Evolutionary conservation across 1,140 invertebrate species (phyloP).

Genomic region (Coptotermes formosanus): DNA sequence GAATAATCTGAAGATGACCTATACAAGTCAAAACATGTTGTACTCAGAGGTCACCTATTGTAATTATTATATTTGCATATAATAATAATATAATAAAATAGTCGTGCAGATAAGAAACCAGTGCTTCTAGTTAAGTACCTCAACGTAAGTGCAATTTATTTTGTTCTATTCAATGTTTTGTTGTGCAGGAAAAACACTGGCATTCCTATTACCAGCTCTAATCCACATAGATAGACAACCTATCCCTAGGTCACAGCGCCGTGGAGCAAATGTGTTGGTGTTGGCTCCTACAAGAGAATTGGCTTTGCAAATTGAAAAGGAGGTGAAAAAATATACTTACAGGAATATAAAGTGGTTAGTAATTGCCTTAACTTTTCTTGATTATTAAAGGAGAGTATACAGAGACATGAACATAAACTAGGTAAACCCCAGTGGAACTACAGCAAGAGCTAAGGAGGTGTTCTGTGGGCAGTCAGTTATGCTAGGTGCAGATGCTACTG

Average conservation of each 20-base stretch:
- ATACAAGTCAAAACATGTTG: no score
- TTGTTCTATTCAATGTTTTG: background rate
- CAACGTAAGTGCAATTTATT: no score
- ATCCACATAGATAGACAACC: conserved; percentile 84
- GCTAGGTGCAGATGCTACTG: no score
- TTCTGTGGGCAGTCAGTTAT: no score
- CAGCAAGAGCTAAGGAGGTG: no score
- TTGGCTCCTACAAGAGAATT: conserved; percentile 89
- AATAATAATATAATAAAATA: no score
- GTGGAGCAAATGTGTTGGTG: conserved; percentile 81
- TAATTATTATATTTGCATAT: no score
- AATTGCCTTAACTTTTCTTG: background rate
- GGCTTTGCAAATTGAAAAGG: conserved; percentile 86
- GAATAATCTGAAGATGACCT: no score
- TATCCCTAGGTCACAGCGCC: conserved; percentile 61
- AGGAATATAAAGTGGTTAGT: conserved; percentile 76
- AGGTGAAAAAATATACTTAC: conserved; percentile 84
- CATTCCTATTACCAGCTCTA: conserved; percentile 86
- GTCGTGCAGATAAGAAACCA: background rate
- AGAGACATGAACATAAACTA: no score
- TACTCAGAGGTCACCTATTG: no score
- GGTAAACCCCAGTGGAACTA: no score
- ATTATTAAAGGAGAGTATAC: no score
- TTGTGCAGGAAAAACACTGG: conserved; percentile 74
- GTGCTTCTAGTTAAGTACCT: conserved; percentile 30